phyloP scores from a whole-genome alignment of 2,888 invertebrate genomes.

The Drosophila parthenogenetica region DNA sequence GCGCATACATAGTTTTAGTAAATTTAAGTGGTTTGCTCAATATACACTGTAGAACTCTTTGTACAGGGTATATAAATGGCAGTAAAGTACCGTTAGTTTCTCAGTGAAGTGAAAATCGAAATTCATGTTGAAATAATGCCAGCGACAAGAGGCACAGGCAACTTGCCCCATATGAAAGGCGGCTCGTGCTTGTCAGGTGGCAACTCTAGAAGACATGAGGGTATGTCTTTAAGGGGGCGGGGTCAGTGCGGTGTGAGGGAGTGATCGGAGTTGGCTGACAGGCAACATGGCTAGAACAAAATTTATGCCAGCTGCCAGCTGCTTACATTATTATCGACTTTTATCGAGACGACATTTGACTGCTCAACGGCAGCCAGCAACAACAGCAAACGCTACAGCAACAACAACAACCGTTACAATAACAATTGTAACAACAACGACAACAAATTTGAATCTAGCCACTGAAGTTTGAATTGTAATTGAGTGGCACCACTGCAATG shows the following conservation, averaged over 20 bases:
- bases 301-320: conserved; percentile 74
- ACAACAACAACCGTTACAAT: not conserved
- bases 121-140: conserved; percentile 55
- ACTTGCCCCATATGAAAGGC: conserved; percentile 52
- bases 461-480: conserved; percentile 44
- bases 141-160: conserved; percentile 15
- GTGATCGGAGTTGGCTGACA: conserved; percentile 45
- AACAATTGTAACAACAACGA: conserved; percentile 9
- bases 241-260: conserved; percentile 5
- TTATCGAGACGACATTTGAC: conserved; percentile 76
- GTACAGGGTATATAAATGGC: conserved; percentile 4
- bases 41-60: not conserved
- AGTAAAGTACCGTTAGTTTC: conserved; percentile 7
- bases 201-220: not conserved
- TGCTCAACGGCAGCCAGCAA: conserved; percentile 49
- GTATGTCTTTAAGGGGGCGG: not conserved
- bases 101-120: conserved; percentile 57
- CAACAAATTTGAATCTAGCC: conserved; percentile 35
- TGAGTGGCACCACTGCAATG: conserved; percentile 35
- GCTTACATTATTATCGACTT: conserved; percentile 70
- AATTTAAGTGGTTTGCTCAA: too few species aligned
- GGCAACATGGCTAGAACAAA: conserved; percentile 66
- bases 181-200: conserved; percentile 53
- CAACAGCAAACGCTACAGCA: conserved; percentile 4
- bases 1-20: too few species aligned